Conservation (phyloP, 2,888 invertebrate species). For the Anagyrus pseudococci region DNA sequence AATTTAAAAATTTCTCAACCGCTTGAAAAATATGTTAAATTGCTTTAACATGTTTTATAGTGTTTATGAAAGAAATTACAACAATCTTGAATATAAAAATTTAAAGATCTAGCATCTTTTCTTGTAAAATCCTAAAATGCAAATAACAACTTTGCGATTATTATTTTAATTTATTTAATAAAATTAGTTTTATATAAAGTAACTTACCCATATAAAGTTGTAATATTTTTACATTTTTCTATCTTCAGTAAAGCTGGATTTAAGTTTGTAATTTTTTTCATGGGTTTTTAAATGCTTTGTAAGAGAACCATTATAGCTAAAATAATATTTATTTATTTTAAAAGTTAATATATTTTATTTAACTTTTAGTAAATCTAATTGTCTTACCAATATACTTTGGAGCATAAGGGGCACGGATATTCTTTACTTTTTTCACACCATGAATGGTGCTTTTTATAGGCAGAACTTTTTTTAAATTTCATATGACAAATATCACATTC, state of each 20-base stretch:
- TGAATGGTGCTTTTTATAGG: slow-evolving; percentile 30
- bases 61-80: no score
- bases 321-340: slow-evolving; percentile 10
- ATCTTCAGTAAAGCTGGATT: no score
- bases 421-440: slow-evolving; percentile 26
- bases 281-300: slow-evolving; percentile 34
- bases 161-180: no score
- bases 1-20: no score
- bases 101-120: no score
- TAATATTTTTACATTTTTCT: neutral
- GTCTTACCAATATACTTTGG: slow-evolving; percentile 36
- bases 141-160: no score
- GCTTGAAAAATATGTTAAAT: no score
- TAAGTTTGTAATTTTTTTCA: slow-evolving; percentile 1
- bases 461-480: slow-evolving; percentile 35
- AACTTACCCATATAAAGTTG: neutral
- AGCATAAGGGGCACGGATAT: slow-evolving; percentile 28
- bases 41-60: no score
- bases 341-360: slow-evolving; percentile 34
- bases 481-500: slow-evolving; percentile 37
- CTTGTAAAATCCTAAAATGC: no score
- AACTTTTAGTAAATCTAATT: slow-evolving; percentile 24
- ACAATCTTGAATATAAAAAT: no score
- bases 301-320: slow-evolving; percentile 31
- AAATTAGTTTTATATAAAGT: no score